Base-by-base conservation (phyloP, 1,140 invertebrate species). In the Tyrophagus putrescentiae region DNA sequence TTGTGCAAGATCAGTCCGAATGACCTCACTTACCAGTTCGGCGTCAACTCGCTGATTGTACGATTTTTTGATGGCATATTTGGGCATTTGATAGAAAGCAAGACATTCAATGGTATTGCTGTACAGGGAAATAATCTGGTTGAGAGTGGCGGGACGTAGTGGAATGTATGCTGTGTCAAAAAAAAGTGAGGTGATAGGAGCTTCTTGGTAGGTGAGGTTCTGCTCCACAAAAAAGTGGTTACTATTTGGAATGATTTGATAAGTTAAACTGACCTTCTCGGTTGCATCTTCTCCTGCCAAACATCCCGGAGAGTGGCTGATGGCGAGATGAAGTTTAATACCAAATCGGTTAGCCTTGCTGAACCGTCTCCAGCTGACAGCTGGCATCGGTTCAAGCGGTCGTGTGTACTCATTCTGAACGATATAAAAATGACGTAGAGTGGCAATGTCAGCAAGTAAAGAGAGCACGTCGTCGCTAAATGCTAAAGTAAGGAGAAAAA, bases 381-480 rank as follows among this genome's bases (percentile, higher is more conserved):
- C 23, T 50, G 68, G 57, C 21, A 73, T 56, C 7, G 68, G 39
- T 13, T 41, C 32, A 25, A 27, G 25, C 13, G 29, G 36, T 60
- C 57, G 61, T 52, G 74, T 75, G 64, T 84, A 85, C 41, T 78
- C 74, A 70, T 86, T 87, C 70, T 88, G 85, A 9, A 87, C 68
- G 52, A 91, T 80, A 70, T 85, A 79, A 44, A 91, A 71, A 66
- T 89, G 80, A 42, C 75, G 69, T 21, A 90, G 68, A 34, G 41
- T 21, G 64, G 75, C 76, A 0, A 79, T 68, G 25, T 61, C 25
- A 4, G 67, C 66, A 1, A 67, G 66, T 27, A 86, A 67, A 59
- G 82, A 75, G 6, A 89, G 67, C 0, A 85, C 73, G 68, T 89
- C 85, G 62, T 85, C 81, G 50, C 82, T 79, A 16, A 90, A 71